phyloP scores from a whole-genome alignment of 2,113 vertebrate species.

The Abramis brama region DNA sequence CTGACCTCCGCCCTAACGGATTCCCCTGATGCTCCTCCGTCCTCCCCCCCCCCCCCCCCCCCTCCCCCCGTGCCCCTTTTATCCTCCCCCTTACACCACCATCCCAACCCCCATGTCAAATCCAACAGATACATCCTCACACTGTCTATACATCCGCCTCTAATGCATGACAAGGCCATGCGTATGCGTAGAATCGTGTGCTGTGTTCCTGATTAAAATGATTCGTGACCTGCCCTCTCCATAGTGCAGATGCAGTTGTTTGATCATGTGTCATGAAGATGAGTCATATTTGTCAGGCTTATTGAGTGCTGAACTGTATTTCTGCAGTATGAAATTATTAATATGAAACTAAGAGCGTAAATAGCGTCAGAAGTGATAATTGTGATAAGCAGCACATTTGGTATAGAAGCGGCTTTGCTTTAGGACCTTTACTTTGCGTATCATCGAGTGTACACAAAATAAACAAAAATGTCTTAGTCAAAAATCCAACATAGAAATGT shows the following conservation, averaged over 20 bases:
- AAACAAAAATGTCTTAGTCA: background rate
- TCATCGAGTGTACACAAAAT: background rate
- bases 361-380: background rate
- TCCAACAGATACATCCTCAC: background rate
- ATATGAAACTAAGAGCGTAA: background rate
- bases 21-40: constrained; percentile 7
- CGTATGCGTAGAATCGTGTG: background rate
- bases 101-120: constrained; percentile 21
- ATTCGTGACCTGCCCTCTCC: background rate
- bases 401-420: no score
- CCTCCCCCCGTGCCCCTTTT: constrained; percentile 2
- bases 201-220: background rate
- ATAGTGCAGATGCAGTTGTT: background rate
- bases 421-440: background rate
- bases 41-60: background rate
- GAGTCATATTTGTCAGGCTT: constrained; percentile 4
- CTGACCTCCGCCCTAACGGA: constrained; percentile 29
- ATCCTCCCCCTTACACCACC: background rate
- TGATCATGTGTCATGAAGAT: background rate
- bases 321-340: background rate
- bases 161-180: constrained; percentile 7
- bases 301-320: constrained; percentile 14
- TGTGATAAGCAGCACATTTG: background rate
- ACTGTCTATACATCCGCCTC: background rate
- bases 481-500: background rate